Conservation (phyloP, 2,888 invertebrate species). For the Lysandra coridon region DNA sequence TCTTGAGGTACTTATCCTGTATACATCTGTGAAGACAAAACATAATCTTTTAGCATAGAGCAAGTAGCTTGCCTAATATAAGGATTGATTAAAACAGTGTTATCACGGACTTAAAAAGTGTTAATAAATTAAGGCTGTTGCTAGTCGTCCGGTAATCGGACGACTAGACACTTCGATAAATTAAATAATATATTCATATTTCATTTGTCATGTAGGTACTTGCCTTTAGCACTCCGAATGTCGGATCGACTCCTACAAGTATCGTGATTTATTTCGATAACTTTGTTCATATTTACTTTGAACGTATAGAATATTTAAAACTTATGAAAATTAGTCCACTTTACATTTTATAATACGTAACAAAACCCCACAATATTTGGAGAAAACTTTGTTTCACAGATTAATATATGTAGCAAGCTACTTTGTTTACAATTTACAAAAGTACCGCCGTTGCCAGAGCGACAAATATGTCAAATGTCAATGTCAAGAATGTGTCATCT, state of each 20-base stretch:
- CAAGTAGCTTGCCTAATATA: no score
- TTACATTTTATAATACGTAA: not conserved
- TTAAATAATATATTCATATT: no score
- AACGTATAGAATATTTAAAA: not conserved
- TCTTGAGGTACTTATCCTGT: conserved; percentile 68
- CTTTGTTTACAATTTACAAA: conserved; percentile 44
- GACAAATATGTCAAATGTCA: conserved; percentile 1
- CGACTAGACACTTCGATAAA: no score
- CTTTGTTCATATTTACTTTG: conserved; percentile 48
- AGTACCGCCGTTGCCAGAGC: conserved; percentile 61
- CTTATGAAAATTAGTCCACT: not conserved
- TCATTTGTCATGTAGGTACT: not conserved
- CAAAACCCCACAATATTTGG: no score
- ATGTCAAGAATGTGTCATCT: not conserved
- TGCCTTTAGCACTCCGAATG: conserved; percentile 42
- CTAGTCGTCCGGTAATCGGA: no score
- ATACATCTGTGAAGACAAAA: conserved; percentile 47
- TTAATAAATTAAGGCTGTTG: no score
- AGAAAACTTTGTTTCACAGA: conserved; percentile 8
- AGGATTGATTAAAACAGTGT: no score
- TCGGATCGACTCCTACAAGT: conserved; percentile 46
- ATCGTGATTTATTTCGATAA: conserved; percentile 47
- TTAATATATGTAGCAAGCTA: no score
- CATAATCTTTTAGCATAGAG: not conserved
- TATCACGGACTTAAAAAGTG: no score